Percentiles rank a stretch among this genome's conserved stretches.
Evolutionary conservation across 2,113 vertebrate species (phyloP).

Genomic region (Caranx melampygus): DNA sequence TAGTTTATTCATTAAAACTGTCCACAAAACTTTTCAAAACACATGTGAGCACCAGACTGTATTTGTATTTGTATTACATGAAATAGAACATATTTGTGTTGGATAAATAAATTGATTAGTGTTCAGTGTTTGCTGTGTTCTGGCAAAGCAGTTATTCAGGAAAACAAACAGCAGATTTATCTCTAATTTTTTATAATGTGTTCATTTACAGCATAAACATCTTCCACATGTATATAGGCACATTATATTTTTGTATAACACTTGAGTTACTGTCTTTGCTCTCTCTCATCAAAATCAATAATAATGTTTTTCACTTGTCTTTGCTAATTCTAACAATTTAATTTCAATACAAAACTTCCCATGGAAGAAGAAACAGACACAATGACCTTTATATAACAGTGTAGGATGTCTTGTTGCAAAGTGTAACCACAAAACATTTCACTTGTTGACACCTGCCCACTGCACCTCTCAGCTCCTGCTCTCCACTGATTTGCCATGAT

Average conservation of each 20-base stretch:
- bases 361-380: neutral
- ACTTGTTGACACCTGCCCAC: constrained; percentile 2
- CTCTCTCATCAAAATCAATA: neutral
- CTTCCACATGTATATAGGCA: neutral
- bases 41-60: too few species aligned
- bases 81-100: too few species aligned
- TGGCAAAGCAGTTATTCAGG: neutral
- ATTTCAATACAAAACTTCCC: neutral
- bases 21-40: too few species aligned
- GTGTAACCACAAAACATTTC: neutral
- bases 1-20: too few species aligned
- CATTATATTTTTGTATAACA: too few species aligned
- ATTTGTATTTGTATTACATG: too few species aligned
- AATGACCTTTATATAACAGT: neutral
- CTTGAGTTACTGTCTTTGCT: neutral
- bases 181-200: too few species aligned
- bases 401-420: neutral
- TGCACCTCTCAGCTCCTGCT: neutral
- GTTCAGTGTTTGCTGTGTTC: too few species aligned
- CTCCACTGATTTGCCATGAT: constrained; percentile 24
- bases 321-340: neutral
- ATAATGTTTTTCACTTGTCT: neutral
- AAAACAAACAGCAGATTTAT: neutral
- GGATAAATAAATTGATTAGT: too few species aligned
- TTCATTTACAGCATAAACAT: neutral